Percentiles rank a stretch among this genome's conserved stretches.
These are phyloP conservation scores for Nyctereutes procyonoides DNA, from an alignment of 2,113 vertebrate genomes.

Conservation along the genomic window DNA sequence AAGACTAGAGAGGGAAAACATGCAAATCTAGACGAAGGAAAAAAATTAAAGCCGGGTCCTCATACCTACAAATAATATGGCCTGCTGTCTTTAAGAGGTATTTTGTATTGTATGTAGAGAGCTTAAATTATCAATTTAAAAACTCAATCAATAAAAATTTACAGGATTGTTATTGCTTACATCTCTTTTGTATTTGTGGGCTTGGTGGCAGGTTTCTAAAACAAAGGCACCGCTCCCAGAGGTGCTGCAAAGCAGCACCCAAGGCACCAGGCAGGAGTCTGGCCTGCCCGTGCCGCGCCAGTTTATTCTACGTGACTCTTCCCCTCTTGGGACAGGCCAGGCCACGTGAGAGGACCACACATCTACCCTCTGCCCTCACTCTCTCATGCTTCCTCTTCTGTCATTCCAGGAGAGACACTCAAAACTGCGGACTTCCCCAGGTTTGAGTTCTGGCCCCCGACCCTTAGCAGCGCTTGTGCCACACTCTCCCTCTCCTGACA, in stretches of 20 bases:
- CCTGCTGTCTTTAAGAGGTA: not conserved
- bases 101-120: not conserved
- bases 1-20: conserved; percentile 60
- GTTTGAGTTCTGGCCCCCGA: not conserved
- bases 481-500: not conserved
- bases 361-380: not conserved
- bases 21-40: conserved; percentile 55
- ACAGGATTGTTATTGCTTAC: not conserved
- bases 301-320: no score
- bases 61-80: not conserved
- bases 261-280: not conserved
- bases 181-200: not conserved
- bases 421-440: rapidly evolving
- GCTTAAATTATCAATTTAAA: conserved; percentile 39
- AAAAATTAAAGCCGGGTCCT: not conserved
- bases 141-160: conserved; percentile 14
- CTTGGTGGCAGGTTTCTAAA: not conserved
- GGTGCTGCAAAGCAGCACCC: rapidly evolving
- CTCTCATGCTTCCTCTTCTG: not conserved
- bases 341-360: rapidly evolving
- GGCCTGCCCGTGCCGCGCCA: not conserved
- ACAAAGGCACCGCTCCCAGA: not conserved
- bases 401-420: not conserved
- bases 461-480: not conserved
- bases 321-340: not conserved